A percentile compares a stretch with the other conserved stretches of the same genome.
Evolutionary conservation across 2,113 vertebrate genomes (phyloP).

Genomic region (Gobius niger): DNA sequence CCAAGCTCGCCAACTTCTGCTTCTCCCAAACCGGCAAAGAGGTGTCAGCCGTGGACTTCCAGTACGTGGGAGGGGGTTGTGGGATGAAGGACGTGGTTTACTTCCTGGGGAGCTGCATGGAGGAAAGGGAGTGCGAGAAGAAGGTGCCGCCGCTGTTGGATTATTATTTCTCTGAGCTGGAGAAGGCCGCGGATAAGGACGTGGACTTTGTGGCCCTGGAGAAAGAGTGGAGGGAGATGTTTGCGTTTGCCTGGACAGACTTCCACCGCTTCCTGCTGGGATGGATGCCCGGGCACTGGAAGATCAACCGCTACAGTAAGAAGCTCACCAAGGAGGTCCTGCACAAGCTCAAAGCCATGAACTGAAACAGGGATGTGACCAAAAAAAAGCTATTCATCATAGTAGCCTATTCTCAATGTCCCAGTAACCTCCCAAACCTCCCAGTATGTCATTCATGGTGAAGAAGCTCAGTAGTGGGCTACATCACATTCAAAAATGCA

Average conservation of each 20-base stretch:
- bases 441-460: too few relatives aligned
- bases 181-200: conserved; percentile 32
- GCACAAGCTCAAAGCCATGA: conserved; percentile 46
- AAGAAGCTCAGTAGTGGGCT: too few relatives aligned
- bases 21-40: conserved; percentile 60
- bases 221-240: conserved; percentile 76
- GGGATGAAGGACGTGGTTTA: conserved; percentile 80
- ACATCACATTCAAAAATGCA: too few relatives aligned
- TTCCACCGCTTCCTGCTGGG: conserved; percentile 77
- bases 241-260: conserved; percentile 77
- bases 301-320: conserved; percentile 74
- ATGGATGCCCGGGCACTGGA: conserved; percentile 78
- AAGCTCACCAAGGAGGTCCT: conserved; percentile 69
- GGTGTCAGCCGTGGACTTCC: conserved; percentile 78
- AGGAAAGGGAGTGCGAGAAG: conserved; percentile 72
- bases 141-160: conserved; percentile 62
- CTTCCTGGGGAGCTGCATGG: conserved; percentile 74
- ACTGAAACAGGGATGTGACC: not conserved
- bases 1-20: conserved; percentile 81
- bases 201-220: conserved; percentile 64
- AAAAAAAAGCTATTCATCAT: not conserved
- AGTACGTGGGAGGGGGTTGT: conserved; percentile 79
- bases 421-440: not conserved
- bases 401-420: not conserved
- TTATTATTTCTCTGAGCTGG: conserved; percentile 73